Base-by-base conservation (phyloP, 2,888 invertebrate genomes). In the Athalia rosae region DNA sequence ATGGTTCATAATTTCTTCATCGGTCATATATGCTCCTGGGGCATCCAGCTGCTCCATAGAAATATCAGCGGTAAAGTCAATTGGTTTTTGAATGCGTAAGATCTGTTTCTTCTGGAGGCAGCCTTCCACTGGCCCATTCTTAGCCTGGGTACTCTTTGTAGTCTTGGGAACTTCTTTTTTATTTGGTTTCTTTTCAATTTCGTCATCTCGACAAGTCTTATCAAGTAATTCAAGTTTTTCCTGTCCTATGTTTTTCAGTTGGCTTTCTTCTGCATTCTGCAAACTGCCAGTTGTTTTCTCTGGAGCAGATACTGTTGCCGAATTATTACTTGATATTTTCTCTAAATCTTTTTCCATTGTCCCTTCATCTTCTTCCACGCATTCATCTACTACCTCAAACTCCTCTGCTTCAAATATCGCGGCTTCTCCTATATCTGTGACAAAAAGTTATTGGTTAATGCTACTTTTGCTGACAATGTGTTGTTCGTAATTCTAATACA, bases 371-470 rank as follows among this genome's bases (percentile, higher is more conserved):
- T 86, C 85, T 43, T 83, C 84, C 0, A 78, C 74, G 59, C 84
- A 84, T 79, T 87, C 88, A 15, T 87, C 87, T 5, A 86, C 83
- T 11, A 88, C 85, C 79, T 88, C 83, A 71, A 85, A 87, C 78
- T 87, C 85, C 62, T 86, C 87, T 8, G 84, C 85, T 78, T 87
- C 87, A 62, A 87, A 85, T 78, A 83, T 82, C 56, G 82, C 82
- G 74, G 76, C 79, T 50, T 80, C 83, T 28, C 58, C 71, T 4
- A 56, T 71, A 45, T 71, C 71, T 71, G 58, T 13, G 4, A 5
- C n/a, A 58, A 58, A 2, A 4, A 15, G 5, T 15, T 4, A 53
- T 67, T 67, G n/a, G 1, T 13, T 43, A 69, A 43, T 69, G 28
- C 1, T 50, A 50, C 3, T 28, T n/a, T n/a, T n/a, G n/a, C n/a